Conservation (phyloP, 2,113 vertebrate species). For the Osmerus eperlanus region DNA sequence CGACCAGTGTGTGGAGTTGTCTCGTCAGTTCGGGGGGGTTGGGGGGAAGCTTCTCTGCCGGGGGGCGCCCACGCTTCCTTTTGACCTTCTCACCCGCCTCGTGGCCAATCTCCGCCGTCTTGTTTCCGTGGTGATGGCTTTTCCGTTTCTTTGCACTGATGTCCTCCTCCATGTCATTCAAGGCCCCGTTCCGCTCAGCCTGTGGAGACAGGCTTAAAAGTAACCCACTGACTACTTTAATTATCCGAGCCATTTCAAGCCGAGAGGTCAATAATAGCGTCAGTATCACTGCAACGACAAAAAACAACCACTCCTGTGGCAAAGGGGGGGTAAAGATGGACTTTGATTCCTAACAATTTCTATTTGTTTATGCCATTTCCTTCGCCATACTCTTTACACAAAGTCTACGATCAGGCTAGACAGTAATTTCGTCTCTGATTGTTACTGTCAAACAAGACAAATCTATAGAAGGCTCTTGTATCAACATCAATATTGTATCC, state of each 20-base stretch:
- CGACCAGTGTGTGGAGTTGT: slow-evolving; percentile 95
- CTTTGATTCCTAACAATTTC: neutral
- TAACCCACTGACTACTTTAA: no score
- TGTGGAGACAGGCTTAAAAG: slow-evolving; percentile 39
- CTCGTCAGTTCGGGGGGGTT: slow-evolving; percentile 95
- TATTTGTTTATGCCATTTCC: no score
- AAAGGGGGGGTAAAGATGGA: neutral
- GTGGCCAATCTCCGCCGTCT: slow-evolving; percentile 74
- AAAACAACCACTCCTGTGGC: no score
- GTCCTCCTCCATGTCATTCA: slow-evolving; percentile 97
- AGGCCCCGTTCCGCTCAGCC: slow-evolving; percentile 85
- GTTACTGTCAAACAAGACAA: no score
- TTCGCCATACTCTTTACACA: no score
- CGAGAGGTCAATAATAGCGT: neutral
- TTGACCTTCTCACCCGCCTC: slow-evolving; percentile 91
- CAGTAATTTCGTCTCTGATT: neutral
- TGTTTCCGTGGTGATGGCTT: slow-evolving; percentile 83
- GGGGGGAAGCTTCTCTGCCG: slow-evolving; percentile 93
- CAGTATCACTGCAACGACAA: neutral
- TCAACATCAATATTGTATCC: no score
- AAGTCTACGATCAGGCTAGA: neutral
- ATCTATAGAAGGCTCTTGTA: no score
- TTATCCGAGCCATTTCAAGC: no score
- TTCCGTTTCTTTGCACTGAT: slow-evolving; percentile 92
- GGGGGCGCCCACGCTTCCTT: slow-evolving; percentile 92